Base-by-base conservation (phyloP, 2,113 vertebrate species). In the Charina bottae region DNA sequence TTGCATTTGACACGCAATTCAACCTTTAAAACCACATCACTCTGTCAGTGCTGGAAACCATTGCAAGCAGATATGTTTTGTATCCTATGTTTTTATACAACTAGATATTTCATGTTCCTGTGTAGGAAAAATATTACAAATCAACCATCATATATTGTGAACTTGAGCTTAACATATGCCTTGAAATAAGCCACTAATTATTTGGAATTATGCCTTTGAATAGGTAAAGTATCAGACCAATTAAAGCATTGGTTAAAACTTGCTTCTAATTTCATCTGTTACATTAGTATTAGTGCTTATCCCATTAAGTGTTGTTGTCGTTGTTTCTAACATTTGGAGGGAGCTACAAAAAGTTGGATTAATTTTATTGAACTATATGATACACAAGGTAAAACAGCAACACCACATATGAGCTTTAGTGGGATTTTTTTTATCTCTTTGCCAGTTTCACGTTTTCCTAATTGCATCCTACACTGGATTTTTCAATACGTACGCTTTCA, bases 211-310 rank as follows among this genome's bases (percentile, higher is more conserved):
- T 53, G 92, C 37, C 90, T 19, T 37, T 89, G 26, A 87, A 90
- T 93, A 89, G 55, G 89, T 4, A 0, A 28, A 37, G 92, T 88
- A 17, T 55, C 89, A 83, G 90, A 89, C 90, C 37, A 88, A 88
- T 85, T 91, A 90, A 94, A 94, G 92, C 53, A 92, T 87, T 92
- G 94, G 94, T 54, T 64, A 93, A 92, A 88, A 93, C 49, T 78
- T 90, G 92, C 53, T 37, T 90, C 90, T 93, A 86, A 93, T 89
- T 94, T 90, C 91, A 94, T 94, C 87, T 90, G 91, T 93, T 94
- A 93, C 86, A 2, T 90, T 93, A 37, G 93, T 1, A 90, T 23
- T 92, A 92, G 64, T 28, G 17, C 84, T 93, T 87, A 91, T 78
- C 62, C 89, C 60, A 93, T 85, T 93, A 92, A 55, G 90, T 78